Percentiles rank a stretch among this genome's conserved stretches.
phyloP scores from a whole-genome alignment of 2,888 invertebrate species.

The Quadriops clusia region DNA sequence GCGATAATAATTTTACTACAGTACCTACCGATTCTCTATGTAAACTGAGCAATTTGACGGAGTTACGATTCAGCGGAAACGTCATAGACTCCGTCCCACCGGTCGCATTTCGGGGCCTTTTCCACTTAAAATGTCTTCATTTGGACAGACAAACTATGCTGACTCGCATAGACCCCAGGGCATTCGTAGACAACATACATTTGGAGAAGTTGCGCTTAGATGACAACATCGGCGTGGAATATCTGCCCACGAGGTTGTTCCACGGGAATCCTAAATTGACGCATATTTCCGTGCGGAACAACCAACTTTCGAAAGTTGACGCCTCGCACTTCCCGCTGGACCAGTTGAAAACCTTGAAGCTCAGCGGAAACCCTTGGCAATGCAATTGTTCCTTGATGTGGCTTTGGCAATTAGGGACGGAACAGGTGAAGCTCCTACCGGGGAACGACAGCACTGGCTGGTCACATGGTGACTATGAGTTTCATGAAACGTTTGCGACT shows the following conservation, averaged over 20 bases:
- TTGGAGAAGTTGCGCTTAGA: slow-evolving; percentile 67
- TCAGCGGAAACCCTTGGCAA: slow-evolving; percentile 72
- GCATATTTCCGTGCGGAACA: slow-evolving; percentile 64
- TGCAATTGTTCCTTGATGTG: slow-evolving; percentile 82
- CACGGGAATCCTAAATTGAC: slow-evolving; percentile 71
- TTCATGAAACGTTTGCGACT: no score
- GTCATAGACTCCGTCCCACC: slow-evolving; percentile 60
- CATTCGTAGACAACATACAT: slow-evolving; percentile 76
- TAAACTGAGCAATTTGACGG: slow-evolving; percentile 63
- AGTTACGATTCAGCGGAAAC: slow-evolving; percentile 68
- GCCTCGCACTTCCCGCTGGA: slow-evolving; percentile 75
- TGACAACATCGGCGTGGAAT: slow-evolving; percentile 59
- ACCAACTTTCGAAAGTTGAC: slow-evolving; percentile 62
- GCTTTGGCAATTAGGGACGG: slow-evolving; percentile 62
- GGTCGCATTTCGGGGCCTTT: slow-evolving; percentile 73
- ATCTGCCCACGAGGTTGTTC: slow-evolving; percentile 70
- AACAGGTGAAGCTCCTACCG: slow-evolving; percentile 21
- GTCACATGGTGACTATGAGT: slow-evolving; percentile 38
- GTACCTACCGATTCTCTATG: slow-evolving; percentile 67
- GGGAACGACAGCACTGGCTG: slow-evolving; percentile 9
- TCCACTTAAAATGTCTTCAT: slow-evolving; percentile 64
- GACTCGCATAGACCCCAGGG: slow-evolving; percentile 58
- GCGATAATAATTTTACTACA: slow-evolving; percentile 69
- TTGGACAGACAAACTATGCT: slow-evolving; percentile 57
- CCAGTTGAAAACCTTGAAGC: slow-evolving; percentile 57